Evolutionary conservation across 2,113 vertebrate species (phyloP).

Genomic region (Pygoscelis adeliae): DNA sequence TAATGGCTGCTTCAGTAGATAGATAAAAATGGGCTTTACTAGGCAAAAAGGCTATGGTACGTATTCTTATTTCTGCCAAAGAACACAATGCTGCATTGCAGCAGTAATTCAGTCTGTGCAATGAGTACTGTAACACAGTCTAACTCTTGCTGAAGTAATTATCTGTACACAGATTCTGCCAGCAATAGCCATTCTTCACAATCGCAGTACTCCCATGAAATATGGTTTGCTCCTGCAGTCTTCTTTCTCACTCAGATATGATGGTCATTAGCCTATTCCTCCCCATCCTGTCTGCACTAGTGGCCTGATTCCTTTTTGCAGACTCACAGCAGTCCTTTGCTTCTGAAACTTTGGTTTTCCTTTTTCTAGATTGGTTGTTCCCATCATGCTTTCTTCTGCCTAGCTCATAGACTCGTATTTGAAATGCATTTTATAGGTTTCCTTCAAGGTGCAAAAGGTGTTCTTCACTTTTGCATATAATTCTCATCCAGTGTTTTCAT

Average conservation of each 20-base stretch:
- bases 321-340: background rate
- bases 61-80: background rate
- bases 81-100: constrained; percentile 58
- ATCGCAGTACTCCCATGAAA: background rate
- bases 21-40: background rate
- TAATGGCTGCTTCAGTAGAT: background rate
- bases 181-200: background rate
- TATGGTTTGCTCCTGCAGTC: background rate
- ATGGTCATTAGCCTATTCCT: background rate
- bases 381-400: background rate
- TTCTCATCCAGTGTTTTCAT: background rate
- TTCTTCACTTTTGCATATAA: background rate
- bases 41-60: background rate
- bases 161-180: background rate
- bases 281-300: background rate
- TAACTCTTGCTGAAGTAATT: background rate
- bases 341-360: background rate
- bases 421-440: background rate
- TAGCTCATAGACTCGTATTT: background rate
- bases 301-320: background rate
- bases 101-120: constrained; percentile 15
- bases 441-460: background rate
- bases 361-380: background rate
- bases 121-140: background rate
- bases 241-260: background rate